Base-by-base conservation (phyloP, 1,140 invertebrate genomes). In the Drosophila virilis region DNA sequence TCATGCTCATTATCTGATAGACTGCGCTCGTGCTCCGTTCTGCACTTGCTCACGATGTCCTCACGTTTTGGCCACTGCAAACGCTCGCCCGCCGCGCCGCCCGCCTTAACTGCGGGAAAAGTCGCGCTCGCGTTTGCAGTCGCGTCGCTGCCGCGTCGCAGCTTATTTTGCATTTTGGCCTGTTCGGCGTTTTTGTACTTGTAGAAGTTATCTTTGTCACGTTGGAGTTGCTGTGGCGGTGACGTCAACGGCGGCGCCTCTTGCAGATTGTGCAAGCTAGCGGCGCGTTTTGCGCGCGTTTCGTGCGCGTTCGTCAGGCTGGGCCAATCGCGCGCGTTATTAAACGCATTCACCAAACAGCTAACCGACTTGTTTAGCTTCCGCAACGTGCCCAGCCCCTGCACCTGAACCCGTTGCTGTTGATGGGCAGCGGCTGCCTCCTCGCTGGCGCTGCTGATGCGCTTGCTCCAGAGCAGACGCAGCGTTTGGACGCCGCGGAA, bases 151-250 rank as follows among this genome's bases (percentile, higher is more conserved):
- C 46, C 52, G 75, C 68, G 59, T 37, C 80, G 60, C 48, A 71
- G 45, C 52, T 85, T 80, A 60, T 61, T 78, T 51, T 54, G 88
- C 77, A 73, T 88, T 71, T 50, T 88, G 35, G 88, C 84, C 68
- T 91, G 90, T 15, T 91, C 91, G 46, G 91, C 91, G 71, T 91
- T 92, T 75, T 92, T 92, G 70, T 92, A 92, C 60, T 92, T 92
- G 60, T 92, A 92, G 74, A 92, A 92, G 48, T 92, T 92, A 59
- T 92, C 91, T 42, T 90, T 91, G 8, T 80, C 78, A 10, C 77
- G 68, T 32, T 91, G 90, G 40, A 77, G 28, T 43, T 48, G 58
- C 46, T 32, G 38, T 4, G 12, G 58, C 46, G 35, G 38, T 4
- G 12, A 38, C 43, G n/a, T 8, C 15, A 7, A 38, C 28, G n/a